Evolutionary conservation across 2,113 vertebrate genomes (phyloP), one percentile per base, ranked within the genome.

Genomic region (Calcarius ornatus): DNA sequence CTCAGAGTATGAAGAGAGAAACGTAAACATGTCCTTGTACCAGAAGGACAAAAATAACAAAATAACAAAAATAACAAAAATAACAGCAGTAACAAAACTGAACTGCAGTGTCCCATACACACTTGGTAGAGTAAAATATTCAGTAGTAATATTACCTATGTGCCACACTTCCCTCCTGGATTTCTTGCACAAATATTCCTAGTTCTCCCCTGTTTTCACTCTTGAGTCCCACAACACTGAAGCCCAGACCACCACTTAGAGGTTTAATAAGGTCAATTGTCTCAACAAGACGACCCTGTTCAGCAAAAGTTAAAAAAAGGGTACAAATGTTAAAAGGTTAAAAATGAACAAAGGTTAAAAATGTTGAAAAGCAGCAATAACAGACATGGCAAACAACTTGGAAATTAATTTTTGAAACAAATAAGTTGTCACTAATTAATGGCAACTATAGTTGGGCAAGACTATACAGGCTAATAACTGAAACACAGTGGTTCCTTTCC

Each of bases 181-280:
- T 99, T 95, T 99, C 99, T 96, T 99, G 99, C 40, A 99, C 98
- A 94, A 99, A 99, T 97, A 99, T 99, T 70, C 99, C 99, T 40
- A 99, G 98, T 88, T 99, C 99, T 20, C 99, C 99, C 15, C 98
- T 98, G 96, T 99, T 98, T 95, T 99, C 99, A 69, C 99, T 99
- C 92, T 98, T 98, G 5, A 99, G 97, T 45, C 99, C 99, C 83
- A 99, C 99, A 20, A 99, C 99, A 86, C 99, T 99, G 97, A 99
- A 99, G 28, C 99, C 99, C 12, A 99, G 98, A 57, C 99, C 98
- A 73, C 99, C 99, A 72, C 97, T 98, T 28, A 79, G 15, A 35
- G 99, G 99, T 91, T 99, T 99, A 94, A 97, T 93, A 79, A 99
- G 98, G 53, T 99, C 99, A 94, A 99, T 97, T 8, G 98, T 97